Evolutionary conservation across 2,888 invertebrate species (phyloP).

Genomic region (Trachelus tabidus): DNA sequence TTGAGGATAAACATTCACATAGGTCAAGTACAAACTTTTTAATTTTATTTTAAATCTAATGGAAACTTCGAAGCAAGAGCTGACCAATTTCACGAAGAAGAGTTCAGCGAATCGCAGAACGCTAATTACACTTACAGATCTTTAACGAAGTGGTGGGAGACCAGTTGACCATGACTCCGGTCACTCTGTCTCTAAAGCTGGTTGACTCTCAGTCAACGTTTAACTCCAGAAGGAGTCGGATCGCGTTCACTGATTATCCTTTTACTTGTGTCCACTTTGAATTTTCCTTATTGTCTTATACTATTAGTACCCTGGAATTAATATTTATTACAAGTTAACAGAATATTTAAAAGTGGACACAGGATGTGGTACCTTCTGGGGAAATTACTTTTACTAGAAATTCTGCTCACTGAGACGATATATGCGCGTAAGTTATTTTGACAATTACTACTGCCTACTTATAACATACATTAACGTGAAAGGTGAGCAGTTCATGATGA

Average conservation of each 20-base stretch:
- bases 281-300: not conserved
- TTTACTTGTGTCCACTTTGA: not conserved
- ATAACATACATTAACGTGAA: not conserved
- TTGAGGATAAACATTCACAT: not conserved
- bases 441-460: not conserved
- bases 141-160: conserved; percentile 44
- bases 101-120: not conserved
- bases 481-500: not conserved
- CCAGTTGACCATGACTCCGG: conserved; percentile 55
- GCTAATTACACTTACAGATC: not conserved
- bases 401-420: not conserved
- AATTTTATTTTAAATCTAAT: not conserved
- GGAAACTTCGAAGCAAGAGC: not conserved
- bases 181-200: conserved; percentile 10
- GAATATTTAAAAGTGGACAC: not conserved
- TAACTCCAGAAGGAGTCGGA: conserved; percentile 6
- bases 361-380: not conserved
- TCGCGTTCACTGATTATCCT: not conserved
- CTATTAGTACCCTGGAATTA: no score
- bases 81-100: not conserved
- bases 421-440: not conserved
- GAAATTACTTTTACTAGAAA: not conserved
- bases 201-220: conserved; percentile 9
- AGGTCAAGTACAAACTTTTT: not conserved
- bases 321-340: not conserved